Evolutionary conservation across 2,888 invertebrate genomes (phyloP), one percentile per base, ranked within the genome.

Genomic region (Cheilosia vernalis): DNA sequence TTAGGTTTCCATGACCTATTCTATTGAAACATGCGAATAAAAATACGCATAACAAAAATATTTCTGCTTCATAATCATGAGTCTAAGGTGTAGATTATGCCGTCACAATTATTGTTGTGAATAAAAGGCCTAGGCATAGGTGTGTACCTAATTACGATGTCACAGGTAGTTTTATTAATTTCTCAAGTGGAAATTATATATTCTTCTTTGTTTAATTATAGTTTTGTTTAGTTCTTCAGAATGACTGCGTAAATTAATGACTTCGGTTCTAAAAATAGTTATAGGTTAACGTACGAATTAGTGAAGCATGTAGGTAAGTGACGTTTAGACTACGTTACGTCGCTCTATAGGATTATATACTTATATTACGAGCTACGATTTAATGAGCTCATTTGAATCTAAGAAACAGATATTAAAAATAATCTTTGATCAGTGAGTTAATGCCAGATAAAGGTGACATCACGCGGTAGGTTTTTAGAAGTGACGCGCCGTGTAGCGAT

Each of bases 1-100:
- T 27, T 19, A 44, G 56, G 21, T 74, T 84, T 74, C 51, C 80
- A 76, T 76, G 84, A 74, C 84, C 84, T 64, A 84, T 70, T 78
- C 78, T 63, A 24, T 19, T 7, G 9, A 53, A 27, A 40, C 40
- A 13, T 13, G 13, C 37, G 37, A 37, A 55, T 42, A 53, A 24
- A 76, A 44, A 13, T 42, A 27, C 17, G 7, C 6, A 6, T 4
- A 13, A 10, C 15, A 10, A 15, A 17, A 24, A 40, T 19, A 40
- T 51, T 40, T 24, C 40, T 21, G 3, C 17, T 64, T 74, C 30
- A 17, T 17, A 30, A 37, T 40, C 49, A 44, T 24, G n/a, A 47
- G 33, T 15, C 19, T 60, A 13, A 42, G 67, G 1, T 17, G 49
- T 40, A 61, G 72, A 66, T 58, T 47, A 27, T 47, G 10, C 19